These are phyloP conservation scores for Andrena camellia DNA, from an alignment of 2,888 invertebrate species.

Conservation along the genomic window DNA sequence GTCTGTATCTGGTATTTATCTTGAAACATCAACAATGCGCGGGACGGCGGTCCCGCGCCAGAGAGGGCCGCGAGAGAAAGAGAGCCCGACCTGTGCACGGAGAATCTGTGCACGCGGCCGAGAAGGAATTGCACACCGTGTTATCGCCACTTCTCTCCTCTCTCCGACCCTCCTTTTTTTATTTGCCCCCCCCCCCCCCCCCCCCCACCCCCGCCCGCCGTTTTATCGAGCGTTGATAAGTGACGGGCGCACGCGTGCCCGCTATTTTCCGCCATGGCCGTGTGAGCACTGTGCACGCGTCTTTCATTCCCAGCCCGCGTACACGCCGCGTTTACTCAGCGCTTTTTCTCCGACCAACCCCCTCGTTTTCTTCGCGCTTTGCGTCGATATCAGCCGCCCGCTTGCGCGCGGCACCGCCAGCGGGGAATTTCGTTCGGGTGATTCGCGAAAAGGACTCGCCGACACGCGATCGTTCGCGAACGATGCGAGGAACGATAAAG, in stretches of 20 bases:
- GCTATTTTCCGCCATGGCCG: conserved; percentile 13
- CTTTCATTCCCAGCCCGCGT: conserved; percentile 11
- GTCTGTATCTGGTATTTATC: conserved; percentile 80
- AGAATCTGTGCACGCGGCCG: conserved; percentile 3
- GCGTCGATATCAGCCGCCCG: not conserved
- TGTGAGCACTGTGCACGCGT: conserved; percentile 5
- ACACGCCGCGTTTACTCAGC: conserved; percentile 37
- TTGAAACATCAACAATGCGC: conserved; percentile 80
- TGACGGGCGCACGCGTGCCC: conserved; percentile 6
- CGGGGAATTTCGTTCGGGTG: conserved; percentile 34
- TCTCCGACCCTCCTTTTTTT: not conserved
- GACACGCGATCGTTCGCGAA: conserved; percentile 34
- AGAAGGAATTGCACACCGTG: conserved; percentile 32
- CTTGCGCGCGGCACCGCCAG: conserved; percentile 4
- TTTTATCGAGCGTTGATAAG: conserved; percentile 40
- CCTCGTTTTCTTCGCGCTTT: conserved; percentile 7
- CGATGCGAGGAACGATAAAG: conserved; percentile 9
- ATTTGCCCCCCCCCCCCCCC: not conserved
- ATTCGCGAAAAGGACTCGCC: conserved; percentile 3
- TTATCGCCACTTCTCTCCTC: conserved; percentile 10
- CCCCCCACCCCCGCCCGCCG: too few relatives aligned
- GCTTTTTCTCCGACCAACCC: conserved; percentile 15
- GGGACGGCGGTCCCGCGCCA: conserved; percentile 40
- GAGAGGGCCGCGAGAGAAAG: conserved; percentile 40
- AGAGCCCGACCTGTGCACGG: conserved; percentile 24